These are phyloP conservation scores for Muschampia plurimacula DNA, from an alignment of 2,888 invertebrate genomes.

Conservation along the genomic window DNA sequence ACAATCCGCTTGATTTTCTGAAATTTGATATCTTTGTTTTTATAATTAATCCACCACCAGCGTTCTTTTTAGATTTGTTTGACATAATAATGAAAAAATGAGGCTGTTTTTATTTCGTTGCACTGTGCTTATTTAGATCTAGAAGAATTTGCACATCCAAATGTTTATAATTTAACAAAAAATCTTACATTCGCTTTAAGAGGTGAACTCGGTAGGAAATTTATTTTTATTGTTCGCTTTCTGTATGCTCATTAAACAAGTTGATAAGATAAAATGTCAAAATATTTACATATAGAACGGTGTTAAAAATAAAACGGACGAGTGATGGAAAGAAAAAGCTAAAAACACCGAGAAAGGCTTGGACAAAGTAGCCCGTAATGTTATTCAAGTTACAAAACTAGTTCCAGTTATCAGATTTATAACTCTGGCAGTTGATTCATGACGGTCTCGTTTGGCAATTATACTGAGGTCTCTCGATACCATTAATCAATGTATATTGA, in stretches of 20 bases:
- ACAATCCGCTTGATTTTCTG: conserved; percentile 60
- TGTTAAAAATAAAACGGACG: conserved; percentile 38
- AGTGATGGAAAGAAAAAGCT: conserved; percentile 35
- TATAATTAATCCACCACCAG: conserved; percentile 15
- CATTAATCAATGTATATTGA: conserved; percentile 84
- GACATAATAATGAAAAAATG: conserved; percentile 6
- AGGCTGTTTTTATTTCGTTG: neutral
- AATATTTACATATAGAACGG: conserved; percentile 45
- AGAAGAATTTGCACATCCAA: neutral
- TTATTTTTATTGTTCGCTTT: conserved; percentile 57
- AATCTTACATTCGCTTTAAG: conserved; percentile 31
- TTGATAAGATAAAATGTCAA: conserved; percentile 64
- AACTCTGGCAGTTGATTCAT: conserved; percentile 80
- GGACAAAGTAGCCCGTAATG: conserved; percentile 54
- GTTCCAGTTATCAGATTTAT: conserved; percentile 80
- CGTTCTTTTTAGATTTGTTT: conserved; percentile 6
- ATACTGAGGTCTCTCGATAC: conserved; percentile 74
- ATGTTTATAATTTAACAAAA: conserved; percentile 14
- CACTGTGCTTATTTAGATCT: neutral
- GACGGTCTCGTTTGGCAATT: conserved; percentile 78
- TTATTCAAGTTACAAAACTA: conserved; percentile 64
- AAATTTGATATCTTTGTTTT: conserved; percentile 44
- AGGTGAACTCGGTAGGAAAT: conserved; percentile 54
- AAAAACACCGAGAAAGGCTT: conserved; percentile 29
- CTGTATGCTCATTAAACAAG: conserved; percentile 57